Base-by-base conservation (phyloP, 2,113 vertebrate genomes). In the Hymenochirus boettgeri region DNA sequence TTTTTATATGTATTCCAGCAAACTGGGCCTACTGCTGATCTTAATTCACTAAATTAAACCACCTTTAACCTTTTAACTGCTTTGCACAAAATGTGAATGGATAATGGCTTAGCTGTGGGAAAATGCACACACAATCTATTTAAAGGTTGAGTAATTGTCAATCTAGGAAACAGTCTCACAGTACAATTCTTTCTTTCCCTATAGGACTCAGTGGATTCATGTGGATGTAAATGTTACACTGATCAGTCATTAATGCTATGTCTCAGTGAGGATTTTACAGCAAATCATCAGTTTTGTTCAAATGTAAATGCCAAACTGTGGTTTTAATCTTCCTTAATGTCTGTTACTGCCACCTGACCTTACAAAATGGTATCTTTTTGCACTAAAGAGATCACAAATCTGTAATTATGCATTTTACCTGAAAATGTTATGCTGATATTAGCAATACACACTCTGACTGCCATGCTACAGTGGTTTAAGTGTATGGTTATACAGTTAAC, bases 211-310 rank as follows among this genome's bases (percentile, higher is more conserved):
- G 7, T 67, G 64, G 55, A 55, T 51, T 67, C 59, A 52, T 67
- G 58, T 67, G 56, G 64, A 67, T 67, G 64, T 50, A 67, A 52
- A 67, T 58, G 56, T 58, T 51, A 46, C 55, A 51, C 55, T 59
- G 64, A 67, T 67, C 46, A 56, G 46, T 52, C 55, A 67, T 67
- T 67, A 58, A 67, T 67, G 64, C 55, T 9, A 31, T 25, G 45
- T 52, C 42, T 39, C 55, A 52, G 51, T 21, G 22, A 24, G 23
- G 46, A 67, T 67, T 29, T 51, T 67, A 51, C 64, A 39, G 46
- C 59, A 55, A 67, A 67, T 67, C 64, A 58, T 67, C 45, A 58
- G 64, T 46, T 67, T 67, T 67, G 59, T 48, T 59, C 64, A 59
- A 31, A 67, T 23, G 46, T 58, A 58, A 67, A 58, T 67, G 64